Evolutionary conservation across 2,113 vertebrate genomes (phyloP), one percentile per base, ranked within the genome.

Genomic region (Gila orcuttii): DNA sequence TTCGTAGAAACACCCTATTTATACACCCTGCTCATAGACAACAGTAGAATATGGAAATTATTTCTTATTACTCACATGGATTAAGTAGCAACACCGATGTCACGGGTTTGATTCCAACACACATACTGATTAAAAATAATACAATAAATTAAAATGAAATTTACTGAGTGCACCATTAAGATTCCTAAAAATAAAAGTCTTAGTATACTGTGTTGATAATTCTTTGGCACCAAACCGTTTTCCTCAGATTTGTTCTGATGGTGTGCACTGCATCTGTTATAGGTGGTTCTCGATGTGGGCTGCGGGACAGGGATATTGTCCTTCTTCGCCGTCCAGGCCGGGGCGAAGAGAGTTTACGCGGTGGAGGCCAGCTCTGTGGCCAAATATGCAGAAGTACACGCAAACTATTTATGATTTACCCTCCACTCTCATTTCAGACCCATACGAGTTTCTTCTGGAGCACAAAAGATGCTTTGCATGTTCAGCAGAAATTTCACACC

Each of bases 211-310:
- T 3, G 31, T 68, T 68, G 31, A 36, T 23, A 21, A n/a, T 45
- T 75, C 23, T 12, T 21, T 0, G 36, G n/a, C 19, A 50, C 10
- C 19, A 21, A 9, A 3, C 19, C 3, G 0, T 57, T 57, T 3
- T 7, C 6, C 52, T 59, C 28, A 17, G 11, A 6, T 57, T 21
- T 19, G 3, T 39, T 9, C 50, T 62, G 5, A 73, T 28, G 25
- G 12, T 28, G 21, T 17, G 68, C n/a, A 68, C 77, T 90, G 73
- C 60, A 57, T 91, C 89, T 87, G 15, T 86, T 85, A 68, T 74
- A 96, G 95, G 93, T 97, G 57, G 93, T 96, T 89, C 93, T 97
- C 17, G 95, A 96, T 82, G 94, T 96, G 77, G 93, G 94, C 25
- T 95, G 94, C 71, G 94, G 95, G 88, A 95, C 94, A 33, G 96